These are phyloP conservation scores for Mirounga angustirostris DNA, from an alignment of 2,113 vertebrate genomes.

Conservation along the genomic window DNA sequence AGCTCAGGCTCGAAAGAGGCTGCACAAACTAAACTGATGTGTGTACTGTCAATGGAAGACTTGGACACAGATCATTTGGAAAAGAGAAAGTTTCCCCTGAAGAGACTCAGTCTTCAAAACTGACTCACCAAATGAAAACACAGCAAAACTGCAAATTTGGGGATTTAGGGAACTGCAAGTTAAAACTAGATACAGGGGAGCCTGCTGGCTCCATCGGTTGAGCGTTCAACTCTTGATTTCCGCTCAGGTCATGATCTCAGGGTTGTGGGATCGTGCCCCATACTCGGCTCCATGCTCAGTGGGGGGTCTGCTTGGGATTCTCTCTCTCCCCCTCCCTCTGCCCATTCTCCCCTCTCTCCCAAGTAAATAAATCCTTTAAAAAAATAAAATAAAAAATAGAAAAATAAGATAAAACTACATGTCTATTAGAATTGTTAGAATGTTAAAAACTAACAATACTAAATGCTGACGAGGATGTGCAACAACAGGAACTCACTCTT, in stretches of 20 bases:
- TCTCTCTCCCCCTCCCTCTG: not conserved
- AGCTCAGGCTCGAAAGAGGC: not conserved
- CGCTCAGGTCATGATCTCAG: not conserved
- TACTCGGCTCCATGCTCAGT: not conserved
- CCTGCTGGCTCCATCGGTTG: not conserved
- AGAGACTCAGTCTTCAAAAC: conserved; percentile 34
- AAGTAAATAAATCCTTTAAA: not conserved
- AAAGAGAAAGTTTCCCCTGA: conserved; percentile 3
- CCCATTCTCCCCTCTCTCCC: not conserved
- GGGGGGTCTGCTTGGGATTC: not conserved
- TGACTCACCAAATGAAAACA: not conserved
- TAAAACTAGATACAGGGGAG: not conserved
- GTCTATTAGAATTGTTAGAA: not conserved
- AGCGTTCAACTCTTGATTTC: not conserved
- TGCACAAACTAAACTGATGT: not conserved
- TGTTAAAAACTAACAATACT: not conserved
- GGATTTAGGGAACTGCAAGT: not conserved
- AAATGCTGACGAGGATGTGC: not conserved
- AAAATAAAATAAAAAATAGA: not conserved
- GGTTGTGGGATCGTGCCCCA: not conserved
- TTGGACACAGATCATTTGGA: not conserved
- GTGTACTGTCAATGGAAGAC: not conserved
- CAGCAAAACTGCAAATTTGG: not conserved
- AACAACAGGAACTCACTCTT: not conserved
- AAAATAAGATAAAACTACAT: not conserved